A percentile compares a stretch with the other conserved stretches of the same genome.
Conservation (phyloP, 2,797 vertebrate species). For the Serranus cabrilla region DNA sequence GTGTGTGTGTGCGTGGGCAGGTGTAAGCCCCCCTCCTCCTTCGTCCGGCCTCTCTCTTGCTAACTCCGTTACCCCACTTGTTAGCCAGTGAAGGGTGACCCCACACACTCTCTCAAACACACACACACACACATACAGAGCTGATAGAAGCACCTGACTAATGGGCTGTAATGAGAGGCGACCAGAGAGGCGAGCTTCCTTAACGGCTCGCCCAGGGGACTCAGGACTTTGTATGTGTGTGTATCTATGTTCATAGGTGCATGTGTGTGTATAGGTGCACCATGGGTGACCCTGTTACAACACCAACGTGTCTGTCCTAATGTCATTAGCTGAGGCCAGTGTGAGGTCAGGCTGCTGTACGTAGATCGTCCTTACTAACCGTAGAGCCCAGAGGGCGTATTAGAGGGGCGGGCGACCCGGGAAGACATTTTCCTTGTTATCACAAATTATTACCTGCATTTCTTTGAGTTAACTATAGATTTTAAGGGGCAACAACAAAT, state of each 20-base stretch:
- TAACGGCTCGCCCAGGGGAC: slow-evolving; percentile 82
- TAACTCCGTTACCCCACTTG: slow-evolving; percentile 81
- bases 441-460: slow-evolving; percentile 69
- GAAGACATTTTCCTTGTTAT: slow-evolving; percentile 60
- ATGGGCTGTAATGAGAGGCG: slow-evolving; percentile 92
- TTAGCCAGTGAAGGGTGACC: slow-evolving; percentile 77
- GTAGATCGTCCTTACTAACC: slow-evolving; percentile 76
- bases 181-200: slow-evolving; percentile 90
- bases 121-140: slow-evolving; percentile 41
- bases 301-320: slow-evolving; percentile 90
- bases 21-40: slow-evolving; percentile 70
- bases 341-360: slow-evolving; percentile 87
- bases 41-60: slow-evolving; percentile 21
- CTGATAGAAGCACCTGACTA: slow-evolving; percentile 90
- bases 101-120: slow-evolving; percentile 63
- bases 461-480: slow-evolving; percentile 43
- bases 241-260: slow-evolving; percentile 53
- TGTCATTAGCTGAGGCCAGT: slow-evolving; percentile 90
- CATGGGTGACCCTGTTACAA: slow-evolving; percentile 88
- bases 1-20: slow-evolving; percentile 60
- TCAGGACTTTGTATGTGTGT: slow-evolving; percentile 72
- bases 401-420: slow-evolving; percentile 14
- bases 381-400: slow-evolving; percentile 59
- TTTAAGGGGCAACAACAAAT: slow-evolving; percentile 41
- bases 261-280: slow-evolving; percentile 66